Conservation (phyloP, 2,888 invertebrate species). For the Chrysolina oricalcia region DNA sequence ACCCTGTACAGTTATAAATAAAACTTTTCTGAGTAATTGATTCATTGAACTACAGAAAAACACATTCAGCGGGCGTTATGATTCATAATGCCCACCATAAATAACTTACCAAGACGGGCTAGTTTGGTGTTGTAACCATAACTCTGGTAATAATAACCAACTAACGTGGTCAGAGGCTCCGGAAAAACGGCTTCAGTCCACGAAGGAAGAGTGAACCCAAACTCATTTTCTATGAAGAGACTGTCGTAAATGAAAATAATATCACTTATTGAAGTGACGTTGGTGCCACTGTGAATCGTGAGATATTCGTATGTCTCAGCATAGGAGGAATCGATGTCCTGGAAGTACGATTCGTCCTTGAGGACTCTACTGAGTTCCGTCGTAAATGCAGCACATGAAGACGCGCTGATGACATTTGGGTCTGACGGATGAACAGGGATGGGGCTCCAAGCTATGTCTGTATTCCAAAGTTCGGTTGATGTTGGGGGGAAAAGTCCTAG, state of each 20-base stretch:
- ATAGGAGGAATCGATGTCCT: conserved; percentile 73
- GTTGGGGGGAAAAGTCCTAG: conserved; percentile 81
- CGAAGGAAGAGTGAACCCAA: conserved; percentile 33
- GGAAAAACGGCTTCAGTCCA: conserved; percentile 46
- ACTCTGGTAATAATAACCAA: conserved; percentile 23
- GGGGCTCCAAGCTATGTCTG: conserved; percentile 79
- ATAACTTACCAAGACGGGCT: conserved; percentile 38
- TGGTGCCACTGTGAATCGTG: conserved; percentile 25
- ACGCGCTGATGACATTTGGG: conserved; percentile 69
- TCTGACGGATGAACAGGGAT: conserved; percentile 79
- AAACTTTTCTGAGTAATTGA: too few species aligned
- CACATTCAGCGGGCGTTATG: too few species aligned
- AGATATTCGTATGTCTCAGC: conserved; percentile 70
- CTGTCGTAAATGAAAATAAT: conserved; percentile 25
- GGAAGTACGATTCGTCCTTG: conserved; percentile 49
- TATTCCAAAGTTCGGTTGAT: conserved; percentile 75
- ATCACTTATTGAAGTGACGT: conserved; percentile 9
- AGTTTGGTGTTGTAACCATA: conserved; percentile 27
- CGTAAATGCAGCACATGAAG: conserved; percentile 16
- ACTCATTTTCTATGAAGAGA: conserved; percentile 37
- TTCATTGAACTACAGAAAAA: too few species aligned
- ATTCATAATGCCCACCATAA: too few species aligned
- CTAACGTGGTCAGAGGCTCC: conserved; percentile 37
- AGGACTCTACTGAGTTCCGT: conserved; percentile 26
- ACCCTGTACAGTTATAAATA: too few species aligned